These are phyloP conservation scores for Trigoniulus corallinus DNA, from an alignment of 1,140 invertebrate genomes.

Conservation along the genomic window DNA sequence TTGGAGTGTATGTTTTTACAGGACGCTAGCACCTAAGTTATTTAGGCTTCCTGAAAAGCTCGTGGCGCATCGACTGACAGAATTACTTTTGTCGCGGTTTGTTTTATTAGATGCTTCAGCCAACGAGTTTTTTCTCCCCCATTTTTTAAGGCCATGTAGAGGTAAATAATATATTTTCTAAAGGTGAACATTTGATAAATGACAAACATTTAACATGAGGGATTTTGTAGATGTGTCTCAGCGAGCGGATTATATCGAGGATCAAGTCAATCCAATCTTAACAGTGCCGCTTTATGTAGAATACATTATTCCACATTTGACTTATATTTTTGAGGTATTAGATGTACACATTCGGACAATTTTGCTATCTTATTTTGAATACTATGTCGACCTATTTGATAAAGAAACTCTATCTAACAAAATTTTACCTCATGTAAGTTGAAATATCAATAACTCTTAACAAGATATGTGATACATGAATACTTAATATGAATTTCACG, in stretches of 20 bases:
- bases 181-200: not conserved
- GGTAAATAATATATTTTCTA: conserved; percentile 24
- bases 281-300: not conserved
- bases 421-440: not conserved
- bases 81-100: conserved; percentile 56
- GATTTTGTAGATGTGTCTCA: no score
- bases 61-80: conserved; percentile 55
- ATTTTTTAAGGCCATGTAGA: conserved; percentile 52
- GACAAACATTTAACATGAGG: no score
- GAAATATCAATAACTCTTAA: no score
- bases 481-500: not conserved
- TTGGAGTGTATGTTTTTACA: not conserved
- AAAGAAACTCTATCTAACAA: not conserved
- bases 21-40: conserved; percentile 23
- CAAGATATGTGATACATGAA: not conserved
- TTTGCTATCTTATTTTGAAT: not conserved
- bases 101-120: conserved; percentile 62
- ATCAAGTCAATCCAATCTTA: not conserved
- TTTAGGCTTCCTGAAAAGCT: conserved; percentile 52
- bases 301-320: not conserved
- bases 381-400: not conserved
- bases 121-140: conserved; percentile 50
- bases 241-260: not conserved
- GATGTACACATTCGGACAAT: not conserved
- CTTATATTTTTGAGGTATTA: not conserved